Percentiles rank a stretch among this genome's conserved stretches.
phyloP scores from a whole-genome alignment of 2,888 invertebrate genomes.

The Eledone cirrhosa region DNA sequence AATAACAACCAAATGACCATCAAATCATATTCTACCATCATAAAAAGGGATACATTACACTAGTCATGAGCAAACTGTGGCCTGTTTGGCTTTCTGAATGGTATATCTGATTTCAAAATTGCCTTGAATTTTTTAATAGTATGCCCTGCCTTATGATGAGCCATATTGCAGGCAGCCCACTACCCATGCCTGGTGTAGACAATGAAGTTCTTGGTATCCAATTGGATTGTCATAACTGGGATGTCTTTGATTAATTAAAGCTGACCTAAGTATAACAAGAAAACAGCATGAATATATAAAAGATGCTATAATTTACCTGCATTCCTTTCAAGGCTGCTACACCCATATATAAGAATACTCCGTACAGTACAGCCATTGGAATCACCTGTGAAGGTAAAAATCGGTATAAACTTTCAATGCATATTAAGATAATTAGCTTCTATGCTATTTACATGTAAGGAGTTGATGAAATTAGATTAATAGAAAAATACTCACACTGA shows the following conservation, averaged over 20 bases:
- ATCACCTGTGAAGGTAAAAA: slow-evolving; percentile 73
- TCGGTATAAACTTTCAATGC: neutral
- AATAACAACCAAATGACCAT: no score
- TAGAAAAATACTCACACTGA: slow-evolving; percentile 68
- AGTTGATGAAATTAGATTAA: neutral
- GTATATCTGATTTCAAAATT: no score
- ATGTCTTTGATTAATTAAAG: neutral
- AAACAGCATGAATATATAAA: neutral
- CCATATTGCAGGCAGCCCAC: no score
- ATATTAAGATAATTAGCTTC: neutral
- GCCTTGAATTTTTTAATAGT: no score
- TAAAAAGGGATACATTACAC: no score
- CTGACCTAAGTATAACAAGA: neutral
- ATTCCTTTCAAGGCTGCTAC: slow-evolving; percentile 93
- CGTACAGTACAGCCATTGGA: slow-evolving; percentile 97
- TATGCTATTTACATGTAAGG: neutral
- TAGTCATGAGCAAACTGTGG: no score
- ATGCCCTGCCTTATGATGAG: no score
- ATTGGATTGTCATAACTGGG: no score
- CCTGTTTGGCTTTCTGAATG: no score
- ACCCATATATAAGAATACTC: slow-evolving; percentile 98
- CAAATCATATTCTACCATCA: no score
- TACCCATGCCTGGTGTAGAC: no score
- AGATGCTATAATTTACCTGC: slow-evolving; percentile 57
- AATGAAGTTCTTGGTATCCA: no score